Evolutionary conservation across 1,140 invertebrate genomes (phyloP), one percentile per base, ranked within the genome.

Genomic region (Calliopsis andreniformis): DNA sequence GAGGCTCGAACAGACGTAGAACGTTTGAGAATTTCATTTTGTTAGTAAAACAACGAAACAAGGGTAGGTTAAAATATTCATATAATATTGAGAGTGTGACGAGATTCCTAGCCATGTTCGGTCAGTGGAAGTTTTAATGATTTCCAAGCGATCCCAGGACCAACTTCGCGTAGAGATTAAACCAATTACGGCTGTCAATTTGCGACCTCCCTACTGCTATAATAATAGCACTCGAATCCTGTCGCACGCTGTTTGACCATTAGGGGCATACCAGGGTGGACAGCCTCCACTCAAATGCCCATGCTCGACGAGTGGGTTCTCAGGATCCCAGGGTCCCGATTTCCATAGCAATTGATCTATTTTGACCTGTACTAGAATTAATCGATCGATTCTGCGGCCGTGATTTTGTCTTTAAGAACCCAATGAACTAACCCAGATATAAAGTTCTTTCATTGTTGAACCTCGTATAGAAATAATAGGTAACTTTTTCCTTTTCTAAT

Each of bases 181-280:
- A 75, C 71, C 84, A 86, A 86, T 83, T 85, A 85, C 83, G 68
- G 58, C 72, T 80, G 80, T 83, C 79, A 83, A 83, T 82, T 85
- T 82, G 77, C 63, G 82, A 47, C 63, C 77, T 49, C 69, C 67
- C 20, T 45, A 61, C 66, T 76, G 47, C 76, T 66, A 82, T 83
- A 84, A 84, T 84, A 82, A 84, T 83, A 79, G 81, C 76, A 79
- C 77, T 79, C 67, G 81, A 83, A 83, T 79, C 80, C 68, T 67
- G 68, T 76, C 61, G 69, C 59, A 62, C 76, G 78, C 80, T 86
- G 84, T 86, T 85, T 86, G 81, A 78, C 72, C 84, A 85, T 86
- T 85, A 85, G 68, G 30, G 72, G 76, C 75, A 84, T 71, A 76
- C 77, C 76, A 39, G 35, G 55, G 64, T 67, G 71, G 75, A 77